Conservation (phyloP, 2,888 invertebrate species). For the Alsophila aescularia region DNA sequence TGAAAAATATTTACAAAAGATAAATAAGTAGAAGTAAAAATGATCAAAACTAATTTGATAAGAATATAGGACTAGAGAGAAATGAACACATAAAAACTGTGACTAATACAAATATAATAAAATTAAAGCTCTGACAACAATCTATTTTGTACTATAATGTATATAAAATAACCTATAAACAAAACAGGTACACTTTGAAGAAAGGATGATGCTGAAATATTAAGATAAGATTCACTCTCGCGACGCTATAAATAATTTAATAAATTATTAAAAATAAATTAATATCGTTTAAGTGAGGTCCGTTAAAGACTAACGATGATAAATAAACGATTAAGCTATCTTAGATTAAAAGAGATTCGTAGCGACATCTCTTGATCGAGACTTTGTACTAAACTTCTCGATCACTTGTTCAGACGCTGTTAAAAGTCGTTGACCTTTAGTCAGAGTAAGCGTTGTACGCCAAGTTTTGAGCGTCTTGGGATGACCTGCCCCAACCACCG, state of each 20-base stretch:
- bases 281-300: conserved; percentile 73
- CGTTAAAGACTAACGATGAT: conserved; percentile 42
- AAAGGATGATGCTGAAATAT: conserved; percentile 45
- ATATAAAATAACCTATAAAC: conserved; percentile 50
- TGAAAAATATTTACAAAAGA: conserved; percentile 79
- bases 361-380: conserved; percentile 17
- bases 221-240: conserved; percentile 72
- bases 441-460: conserved; percentile 88
- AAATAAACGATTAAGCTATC: conserved; percentile 52
- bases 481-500: conserved; percentile 87
- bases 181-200: conserved; percentile 68
- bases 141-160: conserved; percentile 65
- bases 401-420: conserved; percentile 39
- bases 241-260: conserved; percentile 63
- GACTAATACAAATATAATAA: conserved; percentile 49
- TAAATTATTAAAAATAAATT: conserved; percentile 78
- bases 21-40: conserved; percentile 41
- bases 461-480: conserved; percentile 85
- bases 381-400: conserved; percentile 22
- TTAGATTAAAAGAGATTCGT: conserved; percentile 36
- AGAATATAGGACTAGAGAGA: conserved; percentile 54
- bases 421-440: conserved; percentile 59
- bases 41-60: conserved; percentile 31
- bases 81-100: conserved; percentile 55
- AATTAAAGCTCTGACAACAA: conserved; percentile 64